phyloP scores from a whole-genome alignment of 1,140 invertebrate genomes.

The Acromyrmex echinatior region DNA sequence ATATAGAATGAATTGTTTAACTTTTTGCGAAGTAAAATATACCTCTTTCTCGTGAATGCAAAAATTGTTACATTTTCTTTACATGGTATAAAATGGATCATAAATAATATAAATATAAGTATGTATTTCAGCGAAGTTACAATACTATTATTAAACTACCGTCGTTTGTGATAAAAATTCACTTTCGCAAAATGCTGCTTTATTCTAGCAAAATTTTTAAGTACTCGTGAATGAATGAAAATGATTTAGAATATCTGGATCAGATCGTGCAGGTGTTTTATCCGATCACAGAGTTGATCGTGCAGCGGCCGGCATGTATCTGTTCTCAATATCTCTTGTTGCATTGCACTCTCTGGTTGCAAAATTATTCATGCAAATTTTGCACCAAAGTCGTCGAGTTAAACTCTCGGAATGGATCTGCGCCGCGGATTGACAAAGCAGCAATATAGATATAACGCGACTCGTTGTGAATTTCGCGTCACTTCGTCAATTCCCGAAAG shows the following conservation, averaged over 20 bases:
- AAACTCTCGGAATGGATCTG: neutral
- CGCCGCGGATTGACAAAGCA: neutral
- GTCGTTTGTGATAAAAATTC: neutral
- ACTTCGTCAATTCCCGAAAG: neutral
- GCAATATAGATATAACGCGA: neutral
- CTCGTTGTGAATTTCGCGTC: neutral
- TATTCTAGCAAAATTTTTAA: neutral
- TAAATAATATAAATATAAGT: neutral
- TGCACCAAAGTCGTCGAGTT: neutral
- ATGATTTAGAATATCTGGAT: neutral
- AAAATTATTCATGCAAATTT: slow-evolving; percentile 17
- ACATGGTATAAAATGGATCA: neutral
- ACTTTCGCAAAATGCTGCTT: neutral
- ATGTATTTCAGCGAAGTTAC: neutral
- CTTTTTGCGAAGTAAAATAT: neutral
- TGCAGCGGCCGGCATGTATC: neutral
- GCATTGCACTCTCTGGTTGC: neutral
- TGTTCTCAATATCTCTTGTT: slow-evolving; percentile 8
- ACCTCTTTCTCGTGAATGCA: no score
- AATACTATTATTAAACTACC: neutral
- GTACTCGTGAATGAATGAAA: neutral
- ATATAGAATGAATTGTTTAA: neutral
- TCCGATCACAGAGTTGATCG: neutral
- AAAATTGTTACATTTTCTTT: neutral
- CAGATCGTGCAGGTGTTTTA: neutral